Percentiles rank a stretch among this genome's conserved stretches.
Evolutionary conservation across 2,888 invertebrate genomes (phyloP).

Genomic region (Parnassius mnemosyne): DNA sequence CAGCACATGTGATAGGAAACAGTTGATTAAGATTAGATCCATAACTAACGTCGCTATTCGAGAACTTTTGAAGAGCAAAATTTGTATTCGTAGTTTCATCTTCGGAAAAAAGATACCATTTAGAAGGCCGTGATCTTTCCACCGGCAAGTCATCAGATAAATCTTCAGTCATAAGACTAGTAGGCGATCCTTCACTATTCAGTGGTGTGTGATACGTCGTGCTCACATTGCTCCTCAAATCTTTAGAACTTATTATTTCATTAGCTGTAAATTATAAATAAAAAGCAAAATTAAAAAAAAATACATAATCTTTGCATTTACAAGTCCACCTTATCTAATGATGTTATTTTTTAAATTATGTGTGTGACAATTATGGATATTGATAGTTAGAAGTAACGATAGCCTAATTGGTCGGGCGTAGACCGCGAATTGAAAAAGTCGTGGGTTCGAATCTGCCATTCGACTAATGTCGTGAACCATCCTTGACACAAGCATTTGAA

Average conservation of each 20-base stretch:
- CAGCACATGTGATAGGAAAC: slow-evolving; percentile 60
- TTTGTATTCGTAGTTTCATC: slow-evolving; percentile 55
- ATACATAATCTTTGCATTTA: no score
- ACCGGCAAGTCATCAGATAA: slow-evolving; percentile 46
- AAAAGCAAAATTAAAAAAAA: no score
- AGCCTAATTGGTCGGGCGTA: no score
- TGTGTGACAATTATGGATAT: no score
- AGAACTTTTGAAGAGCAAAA: slow-evolving; percentile 31
- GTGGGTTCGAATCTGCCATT: no score
- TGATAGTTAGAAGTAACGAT: no score
- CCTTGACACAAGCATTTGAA: no score
- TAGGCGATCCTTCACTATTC: slow-evolving; percentile 36
- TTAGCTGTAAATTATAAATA: slow-evolving; percentile 8
- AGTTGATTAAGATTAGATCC: slow-evolving; percentile 57
- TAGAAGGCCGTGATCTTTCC: slow-evolving; percentile 32
- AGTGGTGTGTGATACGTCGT: slow-evolving; percentile 35
- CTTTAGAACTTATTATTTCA: not conserved
- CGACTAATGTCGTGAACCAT: no score
- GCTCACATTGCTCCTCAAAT: not conserved
- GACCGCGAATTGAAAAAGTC: no score
- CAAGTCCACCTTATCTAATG: no score
- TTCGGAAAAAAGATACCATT: slow-evolving; percentile 65
- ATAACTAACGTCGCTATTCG: slow-evolving; percentile 28
- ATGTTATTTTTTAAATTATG: no score
- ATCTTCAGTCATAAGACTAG: slow-evolving; percentile 66